Percentiles rank a stretch among this genome's conserved stretches.
These are phyloP conservation scores for Ceuthmochares aereus DNA, from an alignment of 2,113 vertebrate species.

Conservation along the genomic window DNA sequence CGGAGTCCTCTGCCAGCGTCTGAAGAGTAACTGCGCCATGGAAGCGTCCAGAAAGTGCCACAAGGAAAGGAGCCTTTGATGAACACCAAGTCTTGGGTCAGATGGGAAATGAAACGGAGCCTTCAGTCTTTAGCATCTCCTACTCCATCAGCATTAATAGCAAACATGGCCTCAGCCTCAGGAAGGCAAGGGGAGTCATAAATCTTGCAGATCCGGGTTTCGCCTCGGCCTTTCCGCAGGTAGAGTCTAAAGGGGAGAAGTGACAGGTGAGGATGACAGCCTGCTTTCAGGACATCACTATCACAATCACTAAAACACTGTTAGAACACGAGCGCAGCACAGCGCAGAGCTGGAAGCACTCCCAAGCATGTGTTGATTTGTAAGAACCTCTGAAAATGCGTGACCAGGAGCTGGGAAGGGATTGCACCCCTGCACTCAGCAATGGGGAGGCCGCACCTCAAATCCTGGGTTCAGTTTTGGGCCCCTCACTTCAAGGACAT, in stretches of 20 bases:
- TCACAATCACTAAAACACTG: not conserved
- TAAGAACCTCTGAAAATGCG: no score
- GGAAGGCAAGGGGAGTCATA: conserved; percentile 92
- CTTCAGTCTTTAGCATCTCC: conserved; percentile 90
- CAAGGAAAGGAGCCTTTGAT: not conserved
- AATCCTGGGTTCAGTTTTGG: no score
- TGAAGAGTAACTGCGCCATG: not conserved
- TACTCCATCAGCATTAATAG: conserved; percentile 89
- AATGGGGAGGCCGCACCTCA: no score
- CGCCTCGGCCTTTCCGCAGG: conserved; percentile 87
- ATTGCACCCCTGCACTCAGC: no score
- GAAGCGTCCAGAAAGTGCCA: not conserved
- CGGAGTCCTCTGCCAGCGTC: not conserved
- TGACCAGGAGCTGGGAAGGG: no score
- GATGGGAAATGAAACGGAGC: fast-evolving
- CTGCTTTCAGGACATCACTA: no score
- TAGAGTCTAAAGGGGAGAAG: conserved; percentile 79
- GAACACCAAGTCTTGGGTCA: not conserved
- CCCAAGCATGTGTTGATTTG: no score
- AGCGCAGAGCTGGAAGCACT: not conserved
- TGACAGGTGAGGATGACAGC: not conserved
- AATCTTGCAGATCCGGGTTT: conserved; percentile 93
- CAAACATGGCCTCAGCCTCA: conserved; percentile 91
- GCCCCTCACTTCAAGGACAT: no score
- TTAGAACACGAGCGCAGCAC: fast-evolving